Base-by-base conservation (phyloP, 2,888 invertebrate species). In the Schizaphis graminum region DNA sequence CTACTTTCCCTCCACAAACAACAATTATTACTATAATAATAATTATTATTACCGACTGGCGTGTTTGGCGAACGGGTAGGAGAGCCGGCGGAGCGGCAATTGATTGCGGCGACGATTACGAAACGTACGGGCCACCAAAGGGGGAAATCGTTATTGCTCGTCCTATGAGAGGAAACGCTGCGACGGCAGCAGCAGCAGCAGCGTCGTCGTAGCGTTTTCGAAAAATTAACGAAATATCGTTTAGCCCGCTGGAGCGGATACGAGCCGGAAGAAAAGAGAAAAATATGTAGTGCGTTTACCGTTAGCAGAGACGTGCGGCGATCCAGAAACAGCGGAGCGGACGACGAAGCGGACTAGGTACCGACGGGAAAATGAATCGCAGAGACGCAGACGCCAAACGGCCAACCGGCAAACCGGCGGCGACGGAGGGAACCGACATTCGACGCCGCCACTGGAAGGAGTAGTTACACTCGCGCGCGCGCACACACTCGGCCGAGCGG, bases 1-100 rank as follows among this genome's bases (percentile, higher is more conserved):
- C 86, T 87, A 87, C 86, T 92, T 92, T 92, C 92, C 92, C 92
- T 92, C 87, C 92, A 87, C 61, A 35, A 49, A 28, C 91, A 21
- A 89, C 41, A n/a, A 89, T 35, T 53, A 53, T 53, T 35, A 35
- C 16, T 35, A 89, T 57, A n/a, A 91, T 35, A 26, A 49, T 91
- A 11, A 49, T 91, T 77, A 49, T 90, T 90, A 77, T 90, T 49
- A 77, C 61, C n/a, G 90, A 77, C 35, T 91, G 77, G 91, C 35
- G 77, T 26, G 35, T 26, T 26, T 77, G 67, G 5, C 11, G 67
- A 41, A 77, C 44, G 90, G 90, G 90, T 35, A 13, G 28, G n/a
- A 11, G 90, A 26, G 77, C n/a, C 24, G 77, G 49, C 21, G 91
- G n/a, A 47, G 26, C 53, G 77, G 91, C 28, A 84, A 77, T 77